Percentiles rank a stretch among this genome's conserved stretches.
phyloP scores from a whole-genome alignment of 2,888 invertebrate genomes.

The Brachynemurus nebulosus region DNA sequence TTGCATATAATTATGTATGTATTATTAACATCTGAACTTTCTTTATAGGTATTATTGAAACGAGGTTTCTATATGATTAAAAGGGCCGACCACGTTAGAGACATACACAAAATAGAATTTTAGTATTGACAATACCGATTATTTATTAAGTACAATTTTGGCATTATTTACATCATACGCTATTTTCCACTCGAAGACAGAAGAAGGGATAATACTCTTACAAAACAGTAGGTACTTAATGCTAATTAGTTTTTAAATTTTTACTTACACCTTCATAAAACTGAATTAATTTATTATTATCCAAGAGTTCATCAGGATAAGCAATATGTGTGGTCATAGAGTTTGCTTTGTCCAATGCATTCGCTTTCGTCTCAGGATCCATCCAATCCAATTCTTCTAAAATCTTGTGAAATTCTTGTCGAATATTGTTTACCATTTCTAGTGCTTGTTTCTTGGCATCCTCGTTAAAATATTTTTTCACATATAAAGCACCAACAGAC shows the following conservation, averaged over 20 bases:
- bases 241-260: background rate
- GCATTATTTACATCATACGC: too few relatives aligned
- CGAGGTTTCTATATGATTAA: too few relatives aligned
- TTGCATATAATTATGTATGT: too few relatives aligned
- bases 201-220: too few relatives aligned
- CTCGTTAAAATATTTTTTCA: slow-evolving; percentile 75
- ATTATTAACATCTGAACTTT: too few relatives aligned
- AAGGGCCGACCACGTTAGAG: background rate
- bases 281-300: slow-evolving; percentile 62
- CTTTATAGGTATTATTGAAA: too few relatives aligned
- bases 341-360: slow-evolving; percentile 65
- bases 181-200: too few relatives aligned
- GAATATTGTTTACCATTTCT: slow-evolving; percentile 79
- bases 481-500: slow-evolving; percentile 73
- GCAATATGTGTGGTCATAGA: slow-evolving; percentile 83
- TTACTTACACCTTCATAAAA: slow-evolving; percentile 56
- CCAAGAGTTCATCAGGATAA: slow-evolving; percentile 79
- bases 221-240: background rate
- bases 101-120: background rate
- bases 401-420: slow-evolving; percentile 67
- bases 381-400: slow-evolving; percentile 78
- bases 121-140: background rate
- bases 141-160: background rate
- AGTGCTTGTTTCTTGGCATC: slow-evolving; percentile 69
- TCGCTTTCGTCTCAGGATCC: slow-evolving; percentile 66